Percentiles rank a stretch among this genome's conserved stretches.
Conservation (phyloP, 2,888 invertebrate genomes). For the Morpho deidamia region DNA sequence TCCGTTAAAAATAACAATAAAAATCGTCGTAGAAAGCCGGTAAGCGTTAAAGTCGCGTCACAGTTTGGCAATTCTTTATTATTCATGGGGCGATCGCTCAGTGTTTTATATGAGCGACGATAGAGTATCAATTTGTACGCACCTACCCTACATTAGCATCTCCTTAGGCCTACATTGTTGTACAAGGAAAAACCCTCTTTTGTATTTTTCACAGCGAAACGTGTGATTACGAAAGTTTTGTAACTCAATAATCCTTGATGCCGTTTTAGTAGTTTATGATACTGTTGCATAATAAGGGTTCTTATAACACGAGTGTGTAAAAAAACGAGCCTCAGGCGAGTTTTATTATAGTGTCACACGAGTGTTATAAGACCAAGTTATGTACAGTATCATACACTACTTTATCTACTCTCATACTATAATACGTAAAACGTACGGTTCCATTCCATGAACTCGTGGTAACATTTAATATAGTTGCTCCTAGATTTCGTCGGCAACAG, state of each 20-base stretch:
- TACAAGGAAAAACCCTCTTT: slow-evolving; percentile 35
- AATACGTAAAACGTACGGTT: too few relatives aligned
- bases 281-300: too few relatives aligned
- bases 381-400: too few relatives aligned
- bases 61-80: slow-evolving; percentile 71
- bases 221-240: slow-evolving; percentile 19
- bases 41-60: slow-evolving; percentile 40
- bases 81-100: slow-evolving; percentile 73
- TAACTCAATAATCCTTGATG: background rate
- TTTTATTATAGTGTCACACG: too few relatives aligned
- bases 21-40: slow-evolving; percentile 37
- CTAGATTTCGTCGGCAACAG: too few relatives aligned
- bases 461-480: too few relatives aligned
- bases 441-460: too few relatives aligned
- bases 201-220: slow-evolving; percentile 26
- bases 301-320: too few relatives aligned
- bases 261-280: too few relatives aligned
- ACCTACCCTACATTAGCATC: slow-evolving; percentile 71
- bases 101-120: slow-evolving; percentile 79
- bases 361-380: too few relatives aligned
- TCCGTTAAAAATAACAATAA: background rate
- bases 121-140: slow-evolving; percentile 77
- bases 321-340: too few relatives aligned
- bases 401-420: too few relatives aligned
- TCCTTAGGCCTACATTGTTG: slow-evolving; percentile 66